phyloP scores from a whole-genome alignment of 1,140 invertebrate species.

The Drosophila tsacasi region DNA sequence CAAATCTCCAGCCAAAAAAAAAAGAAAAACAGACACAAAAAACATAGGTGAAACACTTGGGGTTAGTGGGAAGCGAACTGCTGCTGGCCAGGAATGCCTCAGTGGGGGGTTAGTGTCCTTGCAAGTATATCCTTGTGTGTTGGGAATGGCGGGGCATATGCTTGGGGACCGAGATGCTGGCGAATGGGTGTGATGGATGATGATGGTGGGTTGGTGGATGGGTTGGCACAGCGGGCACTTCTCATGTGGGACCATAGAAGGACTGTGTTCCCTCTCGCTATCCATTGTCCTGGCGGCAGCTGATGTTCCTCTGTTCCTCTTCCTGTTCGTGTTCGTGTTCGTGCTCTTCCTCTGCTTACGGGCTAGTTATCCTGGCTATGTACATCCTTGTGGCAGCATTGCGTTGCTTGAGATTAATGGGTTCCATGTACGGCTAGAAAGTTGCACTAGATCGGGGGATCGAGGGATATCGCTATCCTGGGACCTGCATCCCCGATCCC shows the following conservation, averaged over 20 bases:
- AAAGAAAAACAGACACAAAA: background rate
- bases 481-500: background rate
- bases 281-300: slow-evolving; percentile 25
- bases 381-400: slow-evolving; percentile 73
- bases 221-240: slow-evolving; percentile 63
- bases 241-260: slow-evolving; percentile 78
- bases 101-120: slow-evolving; percentile 10
- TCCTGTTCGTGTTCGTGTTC: background rate
- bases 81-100: slow-evolving; percentile 43
- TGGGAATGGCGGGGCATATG: slow-evolving; percentile 15
- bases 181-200: slow-evolving; percentile 15
- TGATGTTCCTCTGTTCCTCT: background rate
- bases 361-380: slow-evolving; percentile 35
- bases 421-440: slow-evolving; percentile 63
- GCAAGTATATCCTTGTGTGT: slow-evolving; percentile 52
- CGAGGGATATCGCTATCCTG: background rate
- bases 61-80: slow-evolving; percentile 25
- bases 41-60: slow-evolving; percentile 4
- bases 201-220: slow-evolving; percentile 32
- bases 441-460: slow-evolving; percentile 31
- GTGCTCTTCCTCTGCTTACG: slow-evolving; percentile 1
- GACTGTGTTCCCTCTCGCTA: slow-evolving; percentile 52
- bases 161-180: slow-evolving; percentile 35
- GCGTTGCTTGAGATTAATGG: slow-evolving; percentile 73
- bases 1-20: slow-evolving; percentile 11